Conservation (phyloP, 2,113 vertebrate species). For the Felis chaus region DNA sequence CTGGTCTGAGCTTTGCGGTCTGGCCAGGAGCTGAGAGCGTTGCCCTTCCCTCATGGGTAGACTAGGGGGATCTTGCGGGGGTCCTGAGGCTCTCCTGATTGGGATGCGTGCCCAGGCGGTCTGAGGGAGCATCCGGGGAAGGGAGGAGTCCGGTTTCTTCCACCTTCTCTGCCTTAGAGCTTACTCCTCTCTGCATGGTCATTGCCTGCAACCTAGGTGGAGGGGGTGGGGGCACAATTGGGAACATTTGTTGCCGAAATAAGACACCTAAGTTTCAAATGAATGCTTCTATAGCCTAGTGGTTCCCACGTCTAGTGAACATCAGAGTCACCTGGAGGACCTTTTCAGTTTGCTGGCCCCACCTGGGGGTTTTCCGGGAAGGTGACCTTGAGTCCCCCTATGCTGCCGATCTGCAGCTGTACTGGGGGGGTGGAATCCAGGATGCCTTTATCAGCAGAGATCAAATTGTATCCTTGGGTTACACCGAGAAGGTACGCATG, state of each 20-base stretch:
- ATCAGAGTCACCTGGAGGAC: not conserved
- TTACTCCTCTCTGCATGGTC: not conserved
- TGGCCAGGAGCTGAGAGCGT: not conserved
- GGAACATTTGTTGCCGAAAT: not conserved
- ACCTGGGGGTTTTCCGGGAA: not conserved
- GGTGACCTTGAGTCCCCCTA: not conserved
- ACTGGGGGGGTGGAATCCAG: not conserved
- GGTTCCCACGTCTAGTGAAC: not conserved
- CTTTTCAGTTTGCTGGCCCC: not conserved
- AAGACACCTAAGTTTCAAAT: not conserved
- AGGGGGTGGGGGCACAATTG: too few relatives aligned
- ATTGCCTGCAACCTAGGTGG: not conserved
- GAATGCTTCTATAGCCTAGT: not conserved
- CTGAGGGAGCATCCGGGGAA: not conserved
- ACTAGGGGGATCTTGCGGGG: not conserved
- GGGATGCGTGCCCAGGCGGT: too few relatives aligned
- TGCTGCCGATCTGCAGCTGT: not conserved
- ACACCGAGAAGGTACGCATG: not conserved
- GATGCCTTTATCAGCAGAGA: not conserved
- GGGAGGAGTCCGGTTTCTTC: not conserved
- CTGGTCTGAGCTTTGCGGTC: not conserved
- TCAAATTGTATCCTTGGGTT: not conserved
- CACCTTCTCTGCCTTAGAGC: not conserved
- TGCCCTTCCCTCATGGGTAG: rapidly evolving
- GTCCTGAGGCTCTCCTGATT: not conserved